A percentile compares a stretch with the other conserved stretches of the same genome.
Conservation (phyloP, 2,113 vertebrate genomes). For the Scartelaos histophorus region DNA sequence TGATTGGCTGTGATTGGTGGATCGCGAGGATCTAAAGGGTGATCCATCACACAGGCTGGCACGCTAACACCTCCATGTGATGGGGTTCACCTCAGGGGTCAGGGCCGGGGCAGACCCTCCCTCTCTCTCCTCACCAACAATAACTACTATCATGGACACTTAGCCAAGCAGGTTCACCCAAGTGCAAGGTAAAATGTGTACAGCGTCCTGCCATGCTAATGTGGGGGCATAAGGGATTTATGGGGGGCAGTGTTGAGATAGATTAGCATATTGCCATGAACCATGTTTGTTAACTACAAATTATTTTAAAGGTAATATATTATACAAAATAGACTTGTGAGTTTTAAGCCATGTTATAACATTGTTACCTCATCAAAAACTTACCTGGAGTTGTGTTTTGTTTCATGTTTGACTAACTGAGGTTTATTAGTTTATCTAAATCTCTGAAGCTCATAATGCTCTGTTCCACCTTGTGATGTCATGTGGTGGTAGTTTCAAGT, state of each 20-base stretch:
- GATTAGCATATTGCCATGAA: not conserved
- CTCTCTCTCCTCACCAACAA: constrained; percentile 27
- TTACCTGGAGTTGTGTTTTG: too few relatives aligned
- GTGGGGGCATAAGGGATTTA: not conserved
- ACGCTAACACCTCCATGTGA: constrained; percentile 74
- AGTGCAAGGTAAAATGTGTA: constrained; percentile 20
- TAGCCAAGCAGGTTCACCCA: constrained; percentile 9
- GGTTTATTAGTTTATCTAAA: too few relatives aligned
- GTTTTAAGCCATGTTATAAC: too few relatives aligned
- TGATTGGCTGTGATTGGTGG: constrained; percentile 73
- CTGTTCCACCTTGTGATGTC: too few relatives aligned
- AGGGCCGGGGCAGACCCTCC: constrained; percentile 65
- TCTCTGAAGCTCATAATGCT: too few relatives aligned
- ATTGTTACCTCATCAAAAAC: too few relatives aligned
- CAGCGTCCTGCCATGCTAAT: not conserved
- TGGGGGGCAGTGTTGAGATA: not conserved
- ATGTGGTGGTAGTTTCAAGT: too few relatives aligned
- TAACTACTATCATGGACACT: constrained; percentile 15
- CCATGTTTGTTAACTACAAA: not conserved
- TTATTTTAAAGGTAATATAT: too few relatives aligned
- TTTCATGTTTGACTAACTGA: too few relatives aligned
- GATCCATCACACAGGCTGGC: constrained; percentile 77
- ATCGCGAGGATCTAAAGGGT: constrained; percentile 71
- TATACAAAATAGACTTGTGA: too few relatives aligned
- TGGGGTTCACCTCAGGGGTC: constrained; percentile 72